These are phyloP conservation scores for Volucella inanis DNA, from an alignment of 2,888 invertebrate genomes.

Conservation along the genomic window DNA sequence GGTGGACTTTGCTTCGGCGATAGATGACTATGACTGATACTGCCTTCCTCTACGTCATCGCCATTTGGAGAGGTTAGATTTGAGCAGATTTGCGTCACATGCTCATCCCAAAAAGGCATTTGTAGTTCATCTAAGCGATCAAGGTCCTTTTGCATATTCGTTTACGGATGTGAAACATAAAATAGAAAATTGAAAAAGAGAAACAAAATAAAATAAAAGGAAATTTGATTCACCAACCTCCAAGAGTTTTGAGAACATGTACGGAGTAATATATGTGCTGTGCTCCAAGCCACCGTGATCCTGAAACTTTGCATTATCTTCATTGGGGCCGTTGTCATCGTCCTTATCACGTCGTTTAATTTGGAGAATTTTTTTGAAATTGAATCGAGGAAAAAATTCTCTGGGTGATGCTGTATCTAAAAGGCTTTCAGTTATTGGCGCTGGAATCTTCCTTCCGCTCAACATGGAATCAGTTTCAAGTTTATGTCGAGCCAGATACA, in stretches of 20 bases:
- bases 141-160: slow-evolving; percentile 77
- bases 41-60: slow-evolving; percentile 14
- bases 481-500: slow-evolving; percentile 78
- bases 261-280: slow-evolving; percentile 12
- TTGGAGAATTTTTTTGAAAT: slow-evolving; percentile 80
- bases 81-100: slow-evolving; percentile 79
- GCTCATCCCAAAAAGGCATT: slow-evolving; percentile 78
- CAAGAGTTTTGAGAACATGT: slow-evolving; percentile 76
- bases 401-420: slow-evolving; percentile 80
- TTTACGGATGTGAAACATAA: slow-evolving; percentile 1
- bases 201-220: no score
- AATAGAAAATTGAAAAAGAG: not conserved
- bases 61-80: slow-evolving; percentile 76
- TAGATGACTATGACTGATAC: slow-evolving; percentile 1
- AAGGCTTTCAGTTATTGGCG: slow-evolving; percentile 78
- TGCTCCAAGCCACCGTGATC: not conserved
- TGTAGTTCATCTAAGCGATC: slow-evolving; percentile 80
- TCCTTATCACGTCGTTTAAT: slow-evolving; percentile 75
- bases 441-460: slow-evolving; percentile 41
- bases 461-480: slow-evolving; percentile 48
- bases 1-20: slow-evolving; percentile 33
- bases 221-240: slow-evolving; percentile 63
- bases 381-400: slow-evolving; percentile 79
- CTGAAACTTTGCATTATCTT: not conserved
- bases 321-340: not conserved